phyloP scores from a whole-genome alignment of 2,797 vertebrate genomes.

The Pelodytes ibericus region DNA sequence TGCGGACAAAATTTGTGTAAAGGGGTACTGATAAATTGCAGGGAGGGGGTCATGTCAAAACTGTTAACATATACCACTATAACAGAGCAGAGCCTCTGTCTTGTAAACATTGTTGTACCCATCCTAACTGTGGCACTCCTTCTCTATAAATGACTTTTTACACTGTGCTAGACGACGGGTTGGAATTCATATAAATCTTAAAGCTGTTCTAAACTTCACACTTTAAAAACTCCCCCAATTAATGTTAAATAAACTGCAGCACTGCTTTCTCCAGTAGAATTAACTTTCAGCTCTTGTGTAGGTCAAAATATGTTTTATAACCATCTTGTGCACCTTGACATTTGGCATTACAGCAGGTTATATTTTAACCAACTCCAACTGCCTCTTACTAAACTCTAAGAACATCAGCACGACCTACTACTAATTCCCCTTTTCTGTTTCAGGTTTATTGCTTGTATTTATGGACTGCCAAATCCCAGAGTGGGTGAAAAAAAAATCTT shows the following conservation, averaged over 20 bases:
- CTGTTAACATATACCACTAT: too few relatives aligned
- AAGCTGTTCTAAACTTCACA: not conserved
- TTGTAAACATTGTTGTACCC: too few relatives aligned
- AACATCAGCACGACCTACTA: conserved; percentile 27
- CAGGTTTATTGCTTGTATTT: conserved; percentile 52
- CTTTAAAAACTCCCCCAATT: not conserved
- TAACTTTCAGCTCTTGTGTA: not conserved
- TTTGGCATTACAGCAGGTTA: conserved; percentile 21
- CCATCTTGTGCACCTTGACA: conserved; percentile 11
- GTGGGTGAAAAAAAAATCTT: conserved; percentile 4
- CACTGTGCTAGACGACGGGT: too few relatives aligned
- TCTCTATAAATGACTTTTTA: not conserved
- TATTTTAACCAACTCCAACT: not conserved
- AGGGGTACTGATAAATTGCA: too few relatives aligned
- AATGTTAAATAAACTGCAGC: not conserved
- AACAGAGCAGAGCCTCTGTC: too few relatives aligned
- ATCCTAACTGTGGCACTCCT: too few relatives aligned
- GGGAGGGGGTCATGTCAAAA: too few relatives aligned
- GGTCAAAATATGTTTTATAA: conserved; percentile 14
- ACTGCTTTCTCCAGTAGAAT: not conserved
- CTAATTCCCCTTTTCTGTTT: conserved; percentile 41
- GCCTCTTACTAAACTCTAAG: conserved; percentile 23
- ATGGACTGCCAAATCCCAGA: conserved; percentile 49
- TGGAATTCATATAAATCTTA: not conserved
- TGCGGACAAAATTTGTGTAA: too few relatives aligned